Percentiles rank a stretch among this genome's conserved stretches.
Evolutionary conservation across 2,888 invertebrate genomes (phyloP).

Genomic region (Lasioglossum villosulum): DNA sequence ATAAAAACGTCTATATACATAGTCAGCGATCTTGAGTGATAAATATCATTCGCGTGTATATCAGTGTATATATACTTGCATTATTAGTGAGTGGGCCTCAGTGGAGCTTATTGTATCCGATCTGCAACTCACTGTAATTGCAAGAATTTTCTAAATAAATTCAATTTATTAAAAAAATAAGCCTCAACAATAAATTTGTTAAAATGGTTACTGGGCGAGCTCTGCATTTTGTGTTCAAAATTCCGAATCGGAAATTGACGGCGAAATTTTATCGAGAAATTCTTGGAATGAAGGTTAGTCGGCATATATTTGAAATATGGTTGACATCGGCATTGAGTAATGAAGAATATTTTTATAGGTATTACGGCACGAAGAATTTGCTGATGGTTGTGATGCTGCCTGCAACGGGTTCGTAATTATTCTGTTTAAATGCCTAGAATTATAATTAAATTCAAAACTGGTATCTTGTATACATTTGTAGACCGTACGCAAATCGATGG

Average conservation of each 20-base stretch:
- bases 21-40: neutral
- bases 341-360: conserved; percentile 87
- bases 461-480: conserved; percentile 79
- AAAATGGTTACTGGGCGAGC: conserved; percentile 90
- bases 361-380: conserved; percentile 98
- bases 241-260: conserved; percentile 94
- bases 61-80: no score
- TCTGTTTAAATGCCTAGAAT: neutral
- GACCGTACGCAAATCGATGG: conserved; percentile 99
- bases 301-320: neutral
- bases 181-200: conserved; percentile 13
- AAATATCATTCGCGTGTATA: neutral
- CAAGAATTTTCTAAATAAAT: neutral
- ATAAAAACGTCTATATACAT: neutral
- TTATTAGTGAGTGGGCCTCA: neutral
- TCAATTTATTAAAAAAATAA: neutral
- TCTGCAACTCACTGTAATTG: neutral
- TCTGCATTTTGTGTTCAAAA: conserved; percentile 98
- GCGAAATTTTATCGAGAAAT: conserved; percentile 95
- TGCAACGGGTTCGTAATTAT: conserved; percentile 93
- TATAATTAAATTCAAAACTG: neutral
- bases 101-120: neutral
- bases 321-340: neutral
- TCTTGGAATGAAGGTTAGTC: conserved; percentile 95
- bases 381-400: conserved; percentile 97